Evolutionary conservation across 2,888 invertebrate species (phyloP).

Genomic region (Dyspetes luteomarginatus): DNA sequence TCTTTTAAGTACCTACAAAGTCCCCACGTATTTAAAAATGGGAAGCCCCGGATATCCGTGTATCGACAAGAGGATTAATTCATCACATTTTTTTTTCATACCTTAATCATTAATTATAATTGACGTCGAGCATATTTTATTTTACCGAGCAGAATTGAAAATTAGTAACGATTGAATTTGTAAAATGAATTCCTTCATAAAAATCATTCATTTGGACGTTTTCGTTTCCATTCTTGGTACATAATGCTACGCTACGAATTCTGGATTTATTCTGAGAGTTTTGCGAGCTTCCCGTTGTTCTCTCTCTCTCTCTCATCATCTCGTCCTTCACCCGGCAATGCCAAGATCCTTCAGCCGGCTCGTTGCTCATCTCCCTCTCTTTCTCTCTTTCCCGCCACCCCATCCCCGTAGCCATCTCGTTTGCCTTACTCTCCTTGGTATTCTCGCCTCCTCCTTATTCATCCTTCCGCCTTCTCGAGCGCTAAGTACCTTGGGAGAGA

Average conservation of each 20-base stretch:
- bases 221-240: conserved; percentile 21
- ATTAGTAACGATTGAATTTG: background rate
- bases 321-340: conserved; percentile 25
- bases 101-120: no score
- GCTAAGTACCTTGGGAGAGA: conserved; percentile 79
- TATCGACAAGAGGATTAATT: no score
- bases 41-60: no score
- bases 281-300: background rate
- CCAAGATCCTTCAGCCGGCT: conserved; percentile 20
- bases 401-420: conserved; percentile 1
- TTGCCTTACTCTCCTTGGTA: conserved; percentile 29
- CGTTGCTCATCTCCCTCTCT: conserved; percentile 23
- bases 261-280: conserved; percentile 26
- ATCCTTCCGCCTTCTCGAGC: conserved; percentile 63
- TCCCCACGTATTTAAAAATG: no score
- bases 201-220: conserved; percentile 12
- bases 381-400: conserved; percentile 35
- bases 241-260: conserved; percentile 33
- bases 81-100: no score
- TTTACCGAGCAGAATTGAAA: no score
- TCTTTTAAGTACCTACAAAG: no score
- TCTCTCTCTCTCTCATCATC: conserved; percentile 38
- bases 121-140: no score
- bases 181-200: background rate
- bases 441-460: conserved; percentile 60